Evolutionary conservation across 2,113 vertebrate genomes (phyloP).

Genomic region (Harpagus bidentatus): DNA sequence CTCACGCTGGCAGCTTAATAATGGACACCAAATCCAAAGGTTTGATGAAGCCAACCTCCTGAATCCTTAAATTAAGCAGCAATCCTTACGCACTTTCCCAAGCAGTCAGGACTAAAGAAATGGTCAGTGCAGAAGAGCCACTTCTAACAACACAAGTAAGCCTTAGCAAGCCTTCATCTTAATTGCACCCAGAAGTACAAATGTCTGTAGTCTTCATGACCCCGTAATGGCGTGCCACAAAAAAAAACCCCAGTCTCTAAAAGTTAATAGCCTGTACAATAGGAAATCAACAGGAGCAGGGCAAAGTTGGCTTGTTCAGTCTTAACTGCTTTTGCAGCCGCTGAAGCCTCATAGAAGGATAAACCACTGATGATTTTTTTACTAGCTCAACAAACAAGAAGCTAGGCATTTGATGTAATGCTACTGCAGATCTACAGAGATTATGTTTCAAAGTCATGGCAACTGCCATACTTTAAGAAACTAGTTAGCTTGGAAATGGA

Average conservation of each 20-base stretch:
- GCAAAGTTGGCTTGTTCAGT: not conserved
- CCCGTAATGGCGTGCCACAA: not conserved
- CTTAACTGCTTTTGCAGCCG: slow-evolving; percentile 43
- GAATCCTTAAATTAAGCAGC: not conserved
- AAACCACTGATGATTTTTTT: slow-evolving; percentile 46
- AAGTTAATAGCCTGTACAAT: slow-evolving; percentile 39
- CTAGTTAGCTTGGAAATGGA: not conserved
- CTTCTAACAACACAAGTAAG: slow-evolving; percentile 1
- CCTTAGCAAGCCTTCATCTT: not conserved
- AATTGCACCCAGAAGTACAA: slow-evolving; percentile 34
- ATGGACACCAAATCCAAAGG: not conserved
- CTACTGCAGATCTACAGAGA: slow-evolving; percentile 2
- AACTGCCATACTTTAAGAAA: not conserved
- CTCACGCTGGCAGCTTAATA: not conserved
- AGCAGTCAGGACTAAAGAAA: not conserved
- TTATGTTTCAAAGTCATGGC: slow-evolving; percentile 32
- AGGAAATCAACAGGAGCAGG: slow-evolving; percentile 15
- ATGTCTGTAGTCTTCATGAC: not conserved
- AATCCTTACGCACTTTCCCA: not conserved
- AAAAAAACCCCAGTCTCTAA: not conserved
- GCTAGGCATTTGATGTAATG: not conserved
- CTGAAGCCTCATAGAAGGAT: not conserved
- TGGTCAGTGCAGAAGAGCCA: not conserved
- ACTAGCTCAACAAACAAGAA: slow-evolving; percentile 30
- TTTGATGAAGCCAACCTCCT: not conserved